phyloP scores from a whole-genome alignment of 2,888 invertebrate genomes.

The Tiliacea aurago region DNA sequence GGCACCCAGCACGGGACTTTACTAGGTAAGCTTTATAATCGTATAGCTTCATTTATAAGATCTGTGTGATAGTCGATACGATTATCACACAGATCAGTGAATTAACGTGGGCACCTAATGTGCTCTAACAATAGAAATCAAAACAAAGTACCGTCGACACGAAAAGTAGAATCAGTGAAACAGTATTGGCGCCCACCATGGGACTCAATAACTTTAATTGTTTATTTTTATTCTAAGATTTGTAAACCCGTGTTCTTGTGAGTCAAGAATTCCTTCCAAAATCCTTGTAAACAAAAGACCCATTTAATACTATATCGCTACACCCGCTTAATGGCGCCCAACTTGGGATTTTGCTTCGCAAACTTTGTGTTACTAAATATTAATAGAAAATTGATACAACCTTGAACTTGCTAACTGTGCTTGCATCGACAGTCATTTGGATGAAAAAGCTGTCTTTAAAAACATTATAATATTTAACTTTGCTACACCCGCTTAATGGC shows the following conservation, averaged over 20 bases:
- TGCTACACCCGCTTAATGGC: background rate
- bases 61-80: too few relatives aligned
- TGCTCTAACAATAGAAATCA: background rate
- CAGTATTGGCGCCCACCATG: conserved; percentile 31
- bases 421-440: background rate
- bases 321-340: conserved; percentile 21
- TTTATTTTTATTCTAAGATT: background rate
- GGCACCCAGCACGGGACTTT: conserved; percentile 88
- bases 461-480: background rate
- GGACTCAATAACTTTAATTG: background rate
- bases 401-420: background rate
- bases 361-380: background rate
- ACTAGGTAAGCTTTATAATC: conserved; percentile 78
- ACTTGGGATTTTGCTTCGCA: background rate
- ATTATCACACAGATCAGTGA: too few relatives aligned
- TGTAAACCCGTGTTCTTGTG: background rate
- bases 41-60: background rate
- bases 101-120: background rate
- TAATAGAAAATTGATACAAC: background rate
- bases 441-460: background rate
- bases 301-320: background rate
- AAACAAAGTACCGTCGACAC: background rate
- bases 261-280: background rate
- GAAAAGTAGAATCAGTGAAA: background rate
- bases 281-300: background rate